These are phyloP conservation scores for Pyrrhosoma nymphula DNA, from an alignment of 2,888 invertebrate genomes.

Conservation along the genomic window DNA sequence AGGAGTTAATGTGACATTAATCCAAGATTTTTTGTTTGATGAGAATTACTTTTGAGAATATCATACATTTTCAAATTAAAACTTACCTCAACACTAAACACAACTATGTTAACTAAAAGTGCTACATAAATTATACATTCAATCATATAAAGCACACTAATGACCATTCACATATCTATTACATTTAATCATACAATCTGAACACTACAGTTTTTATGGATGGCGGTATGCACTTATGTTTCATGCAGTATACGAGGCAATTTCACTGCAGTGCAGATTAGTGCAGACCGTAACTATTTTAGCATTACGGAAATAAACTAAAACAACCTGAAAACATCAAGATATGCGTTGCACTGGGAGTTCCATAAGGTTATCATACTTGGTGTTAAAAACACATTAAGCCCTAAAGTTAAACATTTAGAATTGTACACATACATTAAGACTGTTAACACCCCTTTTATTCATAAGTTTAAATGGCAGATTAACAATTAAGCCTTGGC, in stretches of 20 bases:
- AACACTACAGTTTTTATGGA: constrained; percentile 18
- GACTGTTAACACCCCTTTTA: constrained; percentile 4
- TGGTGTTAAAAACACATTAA: constrained; percentile 21
- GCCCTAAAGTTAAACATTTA: constrained; percentile 48
- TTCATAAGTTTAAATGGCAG: constrained; percentile 21
- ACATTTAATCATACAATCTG: constrained; percentile 33
- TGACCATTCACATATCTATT: constrained; percentile 47
- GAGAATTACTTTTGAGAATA: neutral
- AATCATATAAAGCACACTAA: constrained; percentile 46
- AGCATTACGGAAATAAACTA: constrained; percentile 30
- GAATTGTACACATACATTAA: constrained; percentile 8
- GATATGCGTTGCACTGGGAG: neutral
- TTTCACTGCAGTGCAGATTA: constrained; percentile 52
- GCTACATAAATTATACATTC: constrained; percentile 24
- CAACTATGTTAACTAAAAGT: constrained; percentile 17
- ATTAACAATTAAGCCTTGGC: constrained; percentile 56
- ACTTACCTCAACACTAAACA: constrained; percentile 24
- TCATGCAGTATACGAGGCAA: constrained; percentile 56
- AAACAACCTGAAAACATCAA: constrained; percentile 46
- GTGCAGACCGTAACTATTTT: constrained; percentile 58
- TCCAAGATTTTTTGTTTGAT: neutral
- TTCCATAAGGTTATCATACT: neutral
- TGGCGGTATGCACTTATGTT: constrained; percentile 28
- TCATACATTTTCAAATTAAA: neutral
- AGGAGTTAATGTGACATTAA: neutral